Percentiles rank a stretch among this genome's conserved stretches.
phyloP scores from a whole-genome alignment of 2,888 invertebrate genomes.

The Pseudococcus viburni region DNA sequence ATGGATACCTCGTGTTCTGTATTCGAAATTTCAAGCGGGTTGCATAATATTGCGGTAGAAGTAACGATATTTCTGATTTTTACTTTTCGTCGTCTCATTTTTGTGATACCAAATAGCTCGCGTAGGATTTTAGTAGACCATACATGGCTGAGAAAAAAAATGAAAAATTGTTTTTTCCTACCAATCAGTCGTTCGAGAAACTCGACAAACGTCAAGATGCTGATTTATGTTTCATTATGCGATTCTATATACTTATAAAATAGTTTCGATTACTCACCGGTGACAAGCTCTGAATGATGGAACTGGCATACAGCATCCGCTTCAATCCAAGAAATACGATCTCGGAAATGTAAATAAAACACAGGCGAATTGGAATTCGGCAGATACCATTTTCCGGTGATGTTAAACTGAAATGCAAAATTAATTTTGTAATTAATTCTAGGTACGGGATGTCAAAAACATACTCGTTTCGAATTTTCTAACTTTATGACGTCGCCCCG shows the following conservation, averaged over 20 bases:
- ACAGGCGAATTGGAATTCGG: conserved; percentile 86
- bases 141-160: background rate
- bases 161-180: conserved; percentile 31
- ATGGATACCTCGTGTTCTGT: too few species aligned
- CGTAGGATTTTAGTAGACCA: background rate
- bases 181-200: background rate
- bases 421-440: conserved; percentile 42
- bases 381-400: conserved; percentile 86
- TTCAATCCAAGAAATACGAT: conserved; percentile 88
- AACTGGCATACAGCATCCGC: conserved; percentile 88
- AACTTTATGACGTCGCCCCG: background rate
- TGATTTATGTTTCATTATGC: conserved; percentile 39
- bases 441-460: background rate
- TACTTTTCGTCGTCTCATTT: background rate
- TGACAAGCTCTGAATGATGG: conserved; percentile 85
- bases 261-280: conserved; percentile 75
- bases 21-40: too few species aligned
- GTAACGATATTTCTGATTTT: too few species aligned
- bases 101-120: background rate
- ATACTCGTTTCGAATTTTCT: background rate
- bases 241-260: conserved; percentile 11
- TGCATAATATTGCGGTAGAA: too few species aligned
- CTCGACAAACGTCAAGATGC: conserved; percentile 38
- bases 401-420: conserved; percentile 78
- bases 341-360: conserved; percentile 87